Evolutionary conservation across 1,140 invertebrate species (phyloP), one percentile per base, ranked within the genome.

Genomic region (Holotrichia oblita): DNA sequence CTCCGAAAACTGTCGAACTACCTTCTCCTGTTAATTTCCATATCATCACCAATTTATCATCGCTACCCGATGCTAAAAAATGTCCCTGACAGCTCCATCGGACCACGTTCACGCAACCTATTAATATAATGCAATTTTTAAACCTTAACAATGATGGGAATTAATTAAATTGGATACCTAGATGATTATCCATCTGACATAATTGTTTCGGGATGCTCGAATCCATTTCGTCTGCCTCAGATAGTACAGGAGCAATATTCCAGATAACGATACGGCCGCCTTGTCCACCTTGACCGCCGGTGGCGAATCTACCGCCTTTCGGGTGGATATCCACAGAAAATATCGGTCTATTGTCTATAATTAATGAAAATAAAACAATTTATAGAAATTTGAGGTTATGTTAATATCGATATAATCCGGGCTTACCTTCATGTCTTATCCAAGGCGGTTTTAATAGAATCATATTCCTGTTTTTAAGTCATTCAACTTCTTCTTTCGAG

Each of bases 261-360:
- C 98, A 99, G 79, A 99, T 97, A 27, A 97, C 94, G 73, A 99
- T 93, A 75, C 94, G 87, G 0, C 96, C 95, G 12, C 94, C 95
- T 88, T 96, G 94, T 64, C 92, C 94, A 88, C 97, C 97, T 91
- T 98, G 96, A 0, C 97, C 97, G 44, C 97, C 97, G 42, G 97
- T 98, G 4, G 95, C 96, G 89, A 98, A 96, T 82, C 95, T 91
- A 72, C 92, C 93, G 27, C 96, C 97, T 91, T 98, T 95, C 20
- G 98, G 97, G 90, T 99, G 98, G 82, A 99, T 96, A 89, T 99
- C 97, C 84, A 99, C 92, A 22, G 97, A 98, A 89, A 98, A 99
- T 88, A 99, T 99, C 79, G 97, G 95, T 86, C 96, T 94, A 42
- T 83, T 82, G 79, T 95, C 96, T 98, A 42, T 77, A 80, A 55